A percentile compares a stretch with the other conserved stretches of the same genome.
phyloP scores from a whole-genome alignment of 2,888 invertebrate species.

The Tipula confusa region DNA sequence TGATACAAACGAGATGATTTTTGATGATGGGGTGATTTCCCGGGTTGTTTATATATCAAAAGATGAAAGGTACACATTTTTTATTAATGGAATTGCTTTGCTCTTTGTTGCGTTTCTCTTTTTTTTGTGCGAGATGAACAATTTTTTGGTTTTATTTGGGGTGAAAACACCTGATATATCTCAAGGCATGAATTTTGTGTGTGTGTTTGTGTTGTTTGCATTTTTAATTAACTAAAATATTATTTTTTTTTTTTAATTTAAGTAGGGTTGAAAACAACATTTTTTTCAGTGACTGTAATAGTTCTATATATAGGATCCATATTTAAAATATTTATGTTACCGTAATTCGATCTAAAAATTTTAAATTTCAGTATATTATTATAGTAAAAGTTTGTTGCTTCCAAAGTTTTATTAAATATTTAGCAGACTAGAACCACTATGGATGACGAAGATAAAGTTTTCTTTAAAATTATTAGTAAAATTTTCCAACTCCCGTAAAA shows the following conservation, averaged over 20 bases:
- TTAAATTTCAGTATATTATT: too few relatives aligned
- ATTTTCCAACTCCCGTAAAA: too few relatives aligned
- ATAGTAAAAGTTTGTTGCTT: too few relatives aligned
- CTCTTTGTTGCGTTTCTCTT: conserved; percentile 3
- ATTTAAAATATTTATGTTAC: too few relatives aligned
- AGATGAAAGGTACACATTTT: conserved; percentile 21
- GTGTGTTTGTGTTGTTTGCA: neutral
- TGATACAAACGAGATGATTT: conserved; percentile 14
- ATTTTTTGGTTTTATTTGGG: neutral
- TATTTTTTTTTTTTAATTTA: neutral
- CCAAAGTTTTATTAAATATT: too few relatives aligned
- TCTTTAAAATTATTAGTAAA: too few relatives aligned
- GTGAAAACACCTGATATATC: conserved; percentile 12
- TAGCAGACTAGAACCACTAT: too few relatives aligned
- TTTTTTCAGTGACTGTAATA: neutral
- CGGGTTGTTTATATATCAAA: neutral
- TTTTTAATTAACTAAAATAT: conserved; percentile 6
- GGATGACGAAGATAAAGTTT: too few relatives aligned
- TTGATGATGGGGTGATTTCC: neutral
- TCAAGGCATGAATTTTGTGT: neutral
- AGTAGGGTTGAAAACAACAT: neutral
- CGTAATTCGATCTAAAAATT: too few relatives aligned
- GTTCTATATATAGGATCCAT: too few relatives aligned
- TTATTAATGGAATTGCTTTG: conserved; percentile 20
- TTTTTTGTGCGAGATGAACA: neutral